Percentiles rank a stretch among this genome's conserved stretches.
These are phyloP conservation scores for Dicranocentrus wangi DNA, from an alignment of 2,888 invertebrate species.

Conservation along the genomic window DNA sequence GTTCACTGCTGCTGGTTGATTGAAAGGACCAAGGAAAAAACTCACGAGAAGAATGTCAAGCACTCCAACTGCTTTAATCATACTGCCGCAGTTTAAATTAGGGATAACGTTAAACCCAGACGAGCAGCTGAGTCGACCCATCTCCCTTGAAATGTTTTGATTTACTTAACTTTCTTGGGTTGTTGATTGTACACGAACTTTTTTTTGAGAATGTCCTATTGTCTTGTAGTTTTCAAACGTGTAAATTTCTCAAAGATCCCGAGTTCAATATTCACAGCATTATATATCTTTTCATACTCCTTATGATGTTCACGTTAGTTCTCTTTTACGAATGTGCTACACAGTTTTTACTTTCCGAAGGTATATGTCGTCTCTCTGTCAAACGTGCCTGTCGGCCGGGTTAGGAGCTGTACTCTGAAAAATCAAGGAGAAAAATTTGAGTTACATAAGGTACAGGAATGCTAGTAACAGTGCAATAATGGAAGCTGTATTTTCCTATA, in stretches of 20 bases:
- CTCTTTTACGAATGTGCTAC: no score
- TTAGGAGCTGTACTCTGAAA: no score
- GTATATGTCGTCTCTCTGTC: no score
- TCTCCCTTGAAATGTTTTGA: slow-evolving; percentile 24
- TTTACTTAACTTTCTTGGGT: slow-evolving; percentile 28
- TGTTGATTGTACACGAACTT: neutral
- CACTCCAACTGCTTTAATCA: slow-evolving; percentile 36
- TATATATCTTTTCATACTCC: no score
- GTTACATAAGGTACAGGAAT: neutral
- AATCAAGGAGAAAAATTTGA: neutral
- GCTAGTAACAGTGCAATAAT: neutral
- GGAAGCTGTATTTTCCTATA: neutral
- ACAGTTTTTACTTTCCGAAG: no score
- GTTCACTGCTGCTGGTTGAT: slow-evolving; percentile 40
- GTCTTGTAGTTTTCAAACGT: no score
- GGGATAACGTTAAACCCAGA: neutral
- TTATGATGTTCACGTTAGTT: no score
- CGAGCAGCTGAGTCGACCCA: slow-evolving; percentile 2
- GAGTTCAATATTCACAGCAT: no score
- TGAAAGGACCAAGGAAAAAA: slow-evolving; percentile 23
- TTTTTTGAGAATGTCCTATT: no score
- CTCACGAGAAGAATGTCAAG: slow-evolving; percentile 40
- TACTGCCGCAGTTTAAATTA: slow-evolving; percentile 30
- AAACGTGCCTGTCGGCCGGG: no score
- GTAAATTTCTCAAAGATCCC: no score